Percentiles rank a stretch among this genome's conserved stretches.
These are phyloP conservation scores for Chloroceryle aenea DNA, from an alignment of 2,113 vertebrate genomes.

Conservation along the genomic window DNA sequence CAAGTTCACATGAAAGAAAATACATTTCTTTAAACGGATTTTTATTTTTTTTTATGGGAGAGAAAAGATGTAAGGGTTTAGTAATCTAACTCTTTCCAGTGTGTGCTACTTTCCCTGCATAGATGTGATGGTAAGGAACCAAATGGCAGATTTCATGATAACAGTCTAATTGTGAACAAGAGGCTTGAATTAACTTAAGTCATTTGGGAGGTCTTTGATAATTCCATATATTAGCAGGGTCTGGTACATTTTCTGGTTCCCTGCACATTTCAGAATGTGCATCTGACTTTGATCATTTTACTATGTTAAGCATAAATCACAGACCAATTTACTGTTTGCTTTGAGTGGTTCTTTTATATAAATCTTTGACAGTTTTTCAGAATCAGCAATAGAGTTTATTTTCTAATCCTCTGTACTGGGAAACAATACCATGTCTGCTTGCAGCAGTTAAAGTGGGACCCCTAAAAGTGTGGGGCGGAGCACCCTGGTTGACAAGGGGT, in stretches of 20 bases:
- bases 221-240: slow-evolving; percentile 49
- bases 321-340: slow-evolving; percentile 67
- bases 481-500: not conserved
- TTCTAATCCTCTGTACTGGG: not conserved
- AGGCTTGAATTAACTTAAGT: slow-evolving; percentile 61
- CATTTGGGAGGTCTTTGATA: slow-evolving; percentile 71
- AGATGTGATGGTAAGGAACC: slow-evolving; percentile 12
- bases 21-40: slow-evolving; percentile 55
- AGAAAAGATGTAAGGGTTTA: slow-evolving; percentile 55
- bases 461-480: not conserved
- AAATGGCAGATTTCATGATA: slow-evolving; percentile 58
- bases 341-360: slow-evolving; percentile 41
- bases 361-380: slow-evolving; percentile 34
- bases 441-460: not conserved
- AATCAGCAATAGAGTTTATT: slow-evolving; percentile 17
- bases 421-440: slow-evolving; percentile 21
- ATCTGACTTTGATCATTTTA: slow-evolving; percentile 68
- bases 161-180: slow-evolving; percentile 63
- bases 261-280: slow-evolving; percentile 37
- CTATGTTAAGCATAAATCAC: slow-evolving; percentile 54
- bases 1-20: slow-evolving; percentile 70
- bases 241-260: slow-evolving; percentile 49
- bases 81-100: slow-evolving; percentile 22
- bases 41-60: not conserved
- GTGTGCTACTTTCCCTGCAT: slow-evolving; percentile 39